These are phyloP conservation scores for Australoheros scitulus DNA, from an alignment of 2,113 vertebrate species.

Conservation along the genomic window DNA sequence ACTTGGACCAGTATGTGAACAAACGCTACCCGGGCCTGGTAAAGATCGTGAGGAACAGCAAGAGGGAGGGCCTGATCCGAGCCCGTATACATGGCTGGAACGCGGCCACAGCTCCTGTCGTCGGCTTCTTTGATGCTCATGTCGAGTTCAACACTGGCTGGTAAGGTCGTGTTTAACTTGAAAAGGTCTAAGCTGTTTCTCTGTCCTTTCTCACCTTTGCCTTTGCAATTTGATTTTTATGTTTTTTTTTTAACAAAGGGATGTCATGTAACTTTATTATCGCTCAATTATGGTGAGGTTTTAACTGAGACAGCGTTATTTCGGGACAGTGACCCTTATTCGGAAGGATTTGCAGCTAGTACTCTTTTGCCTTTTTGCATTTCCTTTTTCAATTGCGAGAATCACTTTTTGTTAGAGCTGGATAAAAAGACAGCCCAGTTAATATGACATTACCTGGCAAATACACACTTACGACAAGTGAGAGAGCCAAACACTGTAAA, in stretches of 20 bases:
- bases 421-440: conserved; percentile 33
- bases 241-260: conserved; percentile 12
- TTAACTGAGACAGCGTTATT: conserved; percentile 49
- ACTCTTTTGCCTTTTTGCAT: conserved; percentile 36
- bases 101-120: conserved; percentile 88
- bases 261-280: conserved; percentile 49
- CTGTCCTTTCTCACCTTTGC: conserved; percentile 37
- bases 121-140: conserved; percentile 97
- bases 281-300: conserved; percentile 29
- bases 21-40: conserved; percentile 94
- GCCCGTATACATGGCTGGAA: conserved; percentile 97
- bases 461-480: conserved; percentile 4
- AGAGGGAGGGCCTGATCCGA: conserved; percentile 94
- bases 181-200: background rate
- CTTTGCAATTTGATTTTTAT: conserved; percentile 31
- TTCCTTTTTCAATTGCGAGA: conserved; percentile 28
- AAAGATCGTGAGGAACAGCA: conserved; percentile 93
- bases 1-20: conserved; percentile 94
- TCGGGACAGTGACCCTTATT: conserved; percentile 43
- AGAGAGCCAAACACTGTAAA: conserved; percentile 6
- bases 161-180: conserved; percentile 77
- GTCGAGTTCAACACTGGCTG: conserved; percentile 97
- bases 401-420: conserved; percentile 24
- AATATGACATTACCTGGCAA: conserved; percentile 23
- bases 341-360: conserved; percentile 54